Evolutionary conservation across 2,797 vertebrate species (phyloP), one percentile per base, ranked within the genome.

Genomic region (Clangula hyemalis): DNA sequence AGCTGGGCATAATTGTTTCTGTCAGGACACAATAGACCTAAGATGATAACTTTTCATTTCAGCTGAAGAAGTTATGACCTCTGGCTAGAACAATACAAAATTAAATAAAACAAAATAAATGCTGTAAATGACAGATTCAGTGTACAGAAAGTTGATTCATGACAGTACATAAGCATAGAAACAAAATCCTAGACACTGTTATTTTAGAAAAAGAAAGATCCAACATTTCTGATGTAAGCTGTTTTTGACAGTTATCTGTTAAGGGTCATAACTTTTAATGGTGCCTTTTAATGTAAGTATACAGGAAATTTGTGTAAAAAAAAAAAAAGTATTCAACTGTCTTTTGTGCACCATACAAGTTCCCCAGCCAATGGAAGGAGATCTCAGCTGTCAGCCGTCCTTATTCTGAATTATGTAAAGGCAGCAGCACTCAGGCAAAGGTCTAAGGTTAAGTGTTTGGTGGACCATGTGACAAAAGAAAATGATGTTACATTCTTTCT

Each of bases 381-480:
- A 66, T 17, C 82, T 93, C 57, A 22, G 66, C 71, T 75, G 61
- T 45, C 81, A 66, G 66, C 41, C 18, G 4, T 38, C 25, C 39
- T 66, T 43, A n/a, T 89, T 87, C 56, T 80, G 79, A 73, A 53
- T 89, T 84, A 84, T 85, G 36, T 6, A 5, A 60, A 93, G 41
- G 38, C 24, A 65, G n/a, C 22, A 21, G 53, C 22, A 61, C 47
- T 43, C 38, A 36, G 51, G 49, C 61, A 83, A 45, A 77, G 83
- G 77, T 87, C 85, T 49, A 45, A 87, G 94, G 88, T 96, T 90
- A 95, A 93, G 65, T 51, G 56, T 73, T 53, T 62, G 28, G 83
- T 74, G 43, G 62, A 38, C 45, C 71, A 53, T 75, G 17, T 60
- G 75, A 61, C 4, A 8, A 78, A 77, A 93, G 32, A 81, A 77